Conservation (phyloP, 1,140 invertebrate species). For the Neuroterus valhalla region DNA sequence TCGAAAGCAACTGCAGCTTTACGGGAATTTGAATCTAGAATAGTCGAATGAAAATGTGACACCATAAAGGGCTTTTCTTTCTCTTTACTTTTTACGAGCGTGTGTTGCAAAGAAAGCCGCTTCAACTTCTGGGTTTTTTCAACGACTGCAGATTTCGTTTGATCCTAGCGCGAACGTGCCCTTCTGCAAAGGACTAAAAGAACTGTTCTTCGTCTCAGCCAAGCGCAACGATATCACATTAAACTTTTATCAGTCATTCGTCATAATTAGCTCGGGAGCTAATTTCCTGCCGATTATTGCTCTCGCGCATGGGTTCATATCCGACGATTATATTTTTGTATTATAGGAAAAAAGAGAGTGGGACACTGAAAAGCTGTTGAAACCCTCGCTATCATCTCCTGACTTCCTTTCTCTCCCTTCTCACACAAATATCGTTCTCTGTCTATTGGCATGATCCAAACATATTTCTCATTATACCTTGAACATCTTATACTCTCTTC, state of each 20-base stretch:
- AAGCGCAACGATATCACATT: conserved; percentile 23
- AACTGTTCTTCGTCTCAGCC: conserved; percentile 12
- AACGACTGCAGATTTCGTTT: conserved; percentile 22
- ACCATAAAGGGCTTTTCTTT: neutral
- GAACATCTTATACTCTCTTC: no score
- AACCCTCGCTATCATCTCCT: no score
- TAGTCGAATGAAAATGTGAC: conserved; percentile 12
- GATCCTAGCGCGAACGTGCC: conserved; percentile 19
- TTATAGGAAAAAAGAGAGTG: no score
- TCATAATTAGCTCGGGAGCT: conserved; percentile 26
- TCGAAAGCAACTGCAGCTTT: neutral
- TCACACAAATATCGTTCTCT: no score
- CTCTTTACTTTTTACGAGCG: neutral
- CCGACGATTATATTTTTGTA: neutral
- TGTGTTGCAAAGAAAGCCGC: conserved; percentile 13
- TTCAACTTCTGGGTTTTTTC: conserved; percentile 6
- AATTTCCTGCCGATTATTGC: conserved; percentile 22
- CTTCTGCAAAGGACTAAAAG: conserved; percentile 1
- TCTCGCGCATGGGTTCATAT: neutral
- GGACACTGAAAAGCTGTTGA: no score
- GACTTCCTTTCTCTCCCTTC: no score
- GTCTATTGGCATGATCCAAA: no score
- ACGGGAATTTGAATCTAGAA: conserved; percentile 7
- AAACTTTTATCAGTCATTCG: conserved; percentile 24
- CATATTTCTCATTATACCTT: no score